Evolutionary conservation across 2,113 vertebrate genomes (phyloP).

Genomic region (Chaetorhynchus papuensis): DNA sequence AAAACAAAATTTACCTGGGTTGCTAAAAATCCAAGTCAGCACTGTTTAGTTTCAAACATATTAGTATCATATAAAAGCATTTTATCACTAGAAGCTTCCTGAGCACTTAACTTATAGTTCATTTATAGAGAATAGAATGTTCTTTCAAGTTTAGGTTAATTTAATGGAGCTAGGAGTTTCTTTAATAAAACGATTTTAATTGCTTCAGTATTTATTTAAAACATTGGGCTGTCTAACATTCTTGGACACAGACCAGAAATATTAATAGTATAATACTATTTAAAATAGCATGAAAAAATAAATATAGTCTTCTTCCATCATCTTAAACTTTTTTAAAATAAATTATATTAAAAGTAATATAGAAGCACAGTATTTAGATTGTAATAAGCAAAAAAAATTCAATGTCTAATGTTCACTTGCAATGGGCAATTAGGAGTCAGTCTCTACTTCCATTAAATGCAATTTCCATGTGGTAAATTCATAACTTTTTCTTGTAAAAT

Average conservation of each 20-base stretch:
- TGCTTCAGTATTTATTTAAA: not conserved
- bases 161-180: not conserved
- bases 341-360: slow-evolving; percentile 9
- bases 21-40: not conserved
- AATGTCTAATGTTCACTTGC: not conserved
- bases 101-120: not conserved
- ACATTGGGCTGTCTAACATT: not conserved
- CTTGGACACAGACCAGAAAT: not conserved
- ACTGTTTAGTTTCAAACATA: not conserved
- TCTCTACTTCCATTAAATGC: not conserved
- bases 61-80: not conserved
- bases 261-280: slow-evolving; percentile 1
- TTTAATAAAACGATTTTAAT: not conserved
- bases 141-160: not conserved
- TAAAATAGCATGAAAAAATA: not conserved
- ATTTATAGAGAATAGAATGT: not conserved
- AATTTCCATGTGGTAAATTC: not conserved
- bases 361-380: not conserved
- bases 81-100: not conserved
- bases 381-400: not conserved
- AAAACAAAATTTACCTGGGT: not conserved
- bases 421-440: not conserved
- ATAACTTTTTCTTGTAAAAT: not conserved
- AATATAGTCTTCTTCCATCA: not conserved
- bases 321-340: not conserved